Evolutionary conservation across 1,140 invertebrate species (phyloP).

Genomic region (Aphelinus certus): DNA sequence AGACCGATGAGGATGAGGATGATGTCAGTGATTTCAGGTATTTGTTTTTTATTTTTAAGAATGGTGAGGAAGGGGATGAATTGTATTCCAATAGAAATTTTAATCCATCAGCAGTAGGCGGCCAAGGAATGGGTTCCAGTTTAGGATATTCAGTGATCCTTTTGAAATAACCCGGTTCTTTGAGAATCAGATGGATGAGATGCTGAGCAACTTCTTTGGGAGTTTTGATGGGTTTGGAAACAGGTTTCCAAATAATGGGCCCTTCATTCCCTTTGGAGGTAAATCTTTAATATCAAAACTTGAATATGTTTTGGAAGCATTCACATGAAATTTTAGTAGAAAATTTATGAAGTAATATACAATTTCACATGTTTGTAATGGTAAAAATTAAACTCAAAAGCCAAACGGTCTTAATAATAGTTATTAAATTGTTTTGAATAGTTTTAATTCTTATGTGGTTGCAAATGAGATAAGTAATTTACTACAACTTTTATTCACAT

Average conservation of each 20-base stretch:
- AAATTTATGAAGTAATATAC: too few relatives aligned
- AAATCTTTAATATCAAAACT: conserved; percentile 1
- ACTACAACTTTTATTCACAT: too few relatives aligned
- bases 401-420: too few relatives aligned
- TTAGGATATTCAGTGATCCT: conserved; percentile 54
- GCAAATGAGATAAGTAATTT: too few relatives aligned
- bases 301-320: neutral
- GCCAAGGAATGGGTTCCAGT: conserved; percentile 35
- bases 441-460: too few relatives aligned
- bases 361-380: too few relatives aligned
- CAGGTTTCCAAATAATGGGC: neutral
- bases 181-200: conserved; percentile 54
- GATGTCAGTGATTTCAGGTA: conserved; percentile 52
- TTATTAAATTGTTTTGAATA: too few relatives aligned
- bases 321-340: too few relatives aligned
- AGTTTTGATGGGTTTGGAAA: conserved; percentile 40
- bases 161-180: conserved; percentile 55
- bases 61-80: too few relatives aligned
- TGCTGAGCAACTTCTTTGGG: conserved; percentile 49
- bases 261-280: conserved; percentile 31
- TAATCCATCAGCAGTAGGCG: neutral
- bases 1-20: conserved; percentile 53
- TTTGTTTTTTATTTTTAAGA: neutral
- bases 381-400: too few relatives aligned
- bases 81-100: neutral